These are phyloP conservation scores for Tyrophagus putrescentiae DNA, from an alignment of 1,140 invertebrate species.

Conservation along the genomic window DNA sequence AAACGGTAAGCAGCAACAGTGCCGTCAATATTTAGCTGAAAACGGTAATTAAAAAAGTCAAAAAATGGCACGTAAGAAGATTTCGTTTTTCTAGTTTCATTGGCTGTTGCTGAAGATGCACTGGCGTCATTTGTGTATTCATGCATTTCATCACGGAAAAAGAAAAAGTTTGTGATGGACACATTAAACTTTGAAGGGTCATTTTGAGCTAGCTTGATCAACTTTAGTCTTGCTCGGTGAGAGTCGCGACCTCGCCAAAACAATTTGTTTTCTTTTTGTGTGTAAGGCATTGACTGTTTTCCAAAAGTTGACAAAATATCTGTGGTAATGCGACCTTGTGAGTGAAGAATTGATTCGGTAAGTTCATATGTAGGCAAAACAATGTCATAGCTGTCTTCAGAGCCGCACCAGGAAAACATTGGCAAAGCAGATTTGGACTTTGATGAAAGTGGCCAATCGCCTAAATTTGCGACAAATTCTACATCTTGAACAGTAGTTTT, in stretches of 20 bases:
- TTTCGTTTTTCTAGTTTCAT: slow-evolving; percentile 40
- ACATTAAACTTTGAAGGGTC: slow-evolving; percentile 61
- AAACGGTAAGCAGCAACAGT: slow-evolving; percentile 88
- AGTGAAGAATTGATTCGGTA: slow-evolving; percentile 74
- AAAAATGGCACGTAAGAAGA: slow-evolving; percentile 62
- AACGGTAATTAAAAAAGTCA: slow-evolving; percentile 62
- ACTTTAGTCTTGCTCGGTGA: slow-evolving; percentile 56
- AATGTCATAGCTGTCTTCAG: slow-evolving; percentile 65
- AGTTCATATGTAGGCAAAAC: slow-evolving; percentile 89
- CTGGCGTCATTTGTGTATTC: slow-evolving; percentile 48
- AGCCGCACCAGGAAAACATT: slow-evolving; percentile 95
- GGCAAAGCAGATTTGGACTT: slow-evolving; percentile 43
- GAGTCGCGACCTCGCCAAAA: slow-evolving; percentile 90
- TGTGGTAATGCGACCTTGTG: slow-evolving; percentile 34
- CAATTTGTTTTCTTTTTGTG: slow-evolving; percentile 52
- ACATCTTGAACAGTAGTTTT: slow-evolving; percentile 66
- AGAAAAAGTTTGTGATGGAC: slow-evolving; percentile 90
- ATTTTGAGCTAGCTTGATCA: slow-evolving; percentile 61
- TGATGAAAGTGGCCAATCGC: slow-evolving; percentile 72
- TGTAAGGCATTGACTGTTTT: slow-evolving; percentile 42
- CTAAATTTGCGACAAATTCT: slow-evolving; percentile 82
- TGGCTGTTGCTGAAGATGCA: background rate
- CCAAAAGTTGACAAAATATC: slow-evolving; percentile 26
- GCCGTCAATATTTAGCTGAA: slow-evolving; percentile 85
- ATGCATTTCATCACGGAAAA: slow-evolving; percentile 68